Conservation (phyloP, 2,888 invertebrate species). For the Cryptocheilus praepositus region DNA sequence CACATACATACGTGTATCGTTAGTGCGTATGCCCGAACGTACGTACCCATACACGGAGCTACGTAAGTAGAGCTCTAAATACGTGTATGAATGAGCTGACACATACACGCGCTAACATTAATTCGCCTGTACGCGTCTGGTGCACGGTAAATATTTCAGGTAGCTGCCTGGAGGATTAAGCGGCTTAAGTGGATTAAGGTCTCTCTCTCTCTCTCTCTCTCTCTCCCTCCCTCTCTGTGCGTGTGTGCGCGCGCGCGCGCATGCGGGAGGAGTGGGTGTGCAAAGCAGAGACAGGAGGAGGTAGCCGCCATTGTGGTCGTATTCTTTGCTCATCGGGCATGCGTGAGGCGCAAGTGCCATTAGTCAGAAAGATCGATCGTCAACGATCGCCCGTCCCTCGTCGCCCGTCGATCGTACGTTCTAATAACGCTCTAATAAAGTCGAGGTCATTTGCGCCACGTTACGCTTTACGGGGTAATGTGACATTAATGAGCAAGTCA, state of each 20-base stretch:
- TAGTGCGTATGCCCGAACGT: conserved; percentile 11
- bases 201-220: too few species aligned
- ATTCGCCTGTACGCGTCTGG: conserved; percentile 19
- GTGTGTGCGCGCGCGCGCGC: too few species aligned
- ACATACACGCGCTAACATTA: conserved; percentile 31
- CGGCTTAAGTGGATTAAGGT: conserved; percentile 71
- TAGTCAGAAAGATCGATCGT: too few species aligned
- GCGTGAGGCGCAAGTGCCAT: too few species aligned
- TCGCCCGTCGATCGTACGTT: too few species aligned
- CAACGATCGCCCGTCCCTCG: too few species aligned
- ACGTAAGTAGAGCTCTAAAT: too few species aligned
- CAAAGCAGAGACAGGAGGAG: conserved; percentile 25
- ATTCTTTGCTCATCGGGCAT: conserved; percentile 39
- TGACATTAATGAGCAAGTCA: too few species aligned
- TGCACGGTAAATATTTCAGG: conserved; percentile 73
- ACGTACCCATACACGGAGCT: not conserved
- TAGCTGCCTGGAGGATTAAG: conserved; percentile 70
- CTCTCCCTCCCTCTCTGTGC: too few species aligned
- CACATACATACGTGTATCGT: conserved; percentile 14
- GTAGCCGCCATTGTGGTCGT: conserved; percentile 45
- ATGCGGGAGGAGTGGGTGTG: conserved; percentile 35
- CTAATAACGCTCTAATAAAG: too few species aligned
- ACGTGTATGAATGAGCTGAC: conserved; percentile 1
- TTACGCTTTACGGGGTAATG: too few species aligned
- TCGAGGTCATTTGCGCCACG: too few species aligned